These are phyloP conservation scores for Macropis europaea DNA, from an alignment of 2,888 invertebrate genomes.

Conservation along the genomic window DNA sequence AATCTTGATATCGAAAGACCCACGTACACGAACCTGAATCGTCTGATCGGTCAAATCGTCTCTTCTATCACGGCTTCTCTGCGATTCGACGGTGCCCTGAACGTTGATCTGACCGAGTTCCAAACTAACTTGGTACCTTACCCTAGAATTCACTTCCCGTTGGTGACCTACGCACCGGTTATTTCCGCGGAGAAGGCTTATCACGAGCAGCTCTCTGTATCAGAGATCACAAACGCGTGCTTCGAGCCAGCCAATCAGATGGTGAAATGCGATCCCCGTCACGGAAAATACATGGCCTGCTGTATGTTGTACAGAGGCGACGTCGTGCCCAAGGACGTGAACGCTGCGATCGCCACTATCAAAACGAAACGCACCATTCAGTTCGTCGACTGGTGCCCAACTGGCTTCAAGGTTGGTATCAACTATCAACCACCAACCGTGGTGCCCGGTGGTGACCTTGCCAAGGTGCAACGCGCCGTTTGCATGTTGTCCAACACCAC, in stretches of 20 bases:
- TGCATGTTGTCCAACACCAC: constrained; percentile 99
- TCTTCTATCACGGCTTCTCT: constrained; percentile 96
- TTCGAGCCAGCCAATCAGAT: constrained; percentile 98
- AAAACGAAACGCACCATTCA: constrained; percentile 97
- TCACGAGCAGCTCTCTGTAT: constrained; percentile 94
- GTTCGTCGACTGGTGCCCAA: constrained; percentile 95
- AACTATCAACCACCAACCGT: constrained; percentile 97
- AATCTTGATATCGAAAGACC: constrained; percentile 97
- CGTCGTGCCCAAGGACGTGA: constrained; percentile 97
- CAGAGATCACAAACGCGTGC: constrained; percentile 97
- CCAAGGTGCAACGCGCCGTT: constrained; percentile 97
- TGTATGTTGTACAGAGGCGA: constrained; percentile 97
- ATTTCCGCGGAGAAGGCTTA: constrained; percentile 97
- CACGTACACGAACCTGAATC: constrained; percentile 97
- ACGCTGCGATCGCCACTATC: constrained; percentile 97
- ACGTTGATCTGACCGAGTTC: constrained; percentile 94
- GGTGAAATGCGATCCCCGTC: constrained; percentile 96
- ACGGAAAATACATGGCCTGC: constrained; percentile 97
- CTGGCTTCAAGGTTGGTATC: constrained; percentile 91
- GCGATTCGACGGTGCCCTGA: constrained; percentile 93
- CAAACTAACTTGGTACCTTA: constrained; percentile 97
- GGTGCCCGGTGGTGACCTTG: constrained; percentile 96
- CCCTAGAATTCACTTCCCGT: constrained; percentile 97
- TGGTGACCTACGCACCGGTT: constrained; percentile 95
- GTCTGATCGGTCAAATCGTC: constrained; percentile 97